Percentiles rank a stretch among this genome's conserved stretches.
Conservation (phyloP, 2,888 invertebrate genomes). For the Mayetiola destructor region DNA sequence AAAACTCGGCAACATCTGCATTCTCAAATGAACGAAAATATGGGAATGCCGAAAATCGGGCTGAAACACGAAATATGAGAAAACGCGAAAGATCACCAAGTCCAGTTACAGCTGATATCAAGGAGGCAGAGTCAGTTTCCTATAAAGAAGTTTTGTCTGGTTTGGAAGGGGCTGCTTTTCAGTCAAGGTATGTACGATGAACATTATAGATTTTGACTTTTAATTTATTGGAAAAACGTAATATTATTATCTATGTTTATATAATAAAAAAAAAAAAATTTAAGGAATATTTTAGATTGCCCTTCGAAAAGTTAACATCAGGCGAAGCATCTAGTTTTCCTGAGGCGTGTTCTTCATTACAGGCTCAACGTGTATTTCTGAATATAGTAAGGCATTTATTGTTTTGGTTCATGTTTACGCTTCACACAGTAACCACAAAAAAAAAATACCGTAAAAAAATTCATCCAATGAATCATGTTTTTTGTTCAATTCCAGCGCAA, state of each 20-base stretch:
- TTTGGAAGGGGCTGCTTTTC: conserved; percentile 85
- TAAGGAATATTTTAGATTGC: conserved; percentile 52
- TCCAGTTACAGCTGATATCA: conserved; percentile 16
- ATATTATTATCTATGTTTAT: not conserved
- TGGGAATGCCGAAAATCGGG: not conserved
- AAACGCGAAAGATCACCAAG: conserved; percentile 19
- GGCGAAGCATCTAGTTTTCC: conserved; percentile 52
- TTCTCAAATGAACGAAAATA: not conserved
- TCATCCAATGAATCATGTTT: too few species aligned
- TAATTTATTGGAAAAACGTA: too few species aligned
- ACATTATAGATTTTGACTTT: not conserved
- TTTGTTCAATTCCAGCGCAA: too few species aligned
- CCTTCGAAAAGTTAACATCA: conserved; percentile 87
- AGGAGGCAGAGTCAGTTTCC: conserved; percentile 29
- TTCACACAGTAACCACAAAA: too few species aligned
- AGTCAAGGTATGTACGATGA: conserved; percentile 34
- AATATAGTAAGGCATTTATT: too few species aligned
- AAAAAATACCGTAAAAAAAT: too few species aligned
- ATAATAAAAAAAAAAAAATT: not conserved
- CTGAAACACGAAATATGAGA: conserved; percentile 9
- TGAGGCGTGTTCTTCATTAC: conserved; percentile 44
- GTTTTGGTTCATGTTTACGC: too few species aligned
- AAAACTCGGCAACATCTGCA: not conserved
- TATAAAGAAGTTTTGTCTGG: conserved; percentile 30
- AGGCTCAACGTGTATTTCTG: conserved; percentile 74